A percentile compares a stretch with the other conserved stretches of the same genome.
Evolutionary conservation across 2,113 vertebrate species (phyloP).

Genomic region (Sus scrofa): T2T-Sscrofa CM000824.6:231468501-231469000

Average conservation of each 20-base stretch:
- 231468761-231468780: neutral
- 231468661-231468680: neutral
- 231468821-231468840: neutral
- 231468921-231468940: rapidly evolving
- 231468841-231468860: rapidly evolving
- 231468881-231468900: rapidly evolving
- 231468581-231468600: neutral
- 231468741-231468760: rapidly evolving
- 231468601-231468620: neutral
- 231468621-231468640: neutral
- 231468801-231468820: neutral
- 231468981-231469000: too few species aligned
- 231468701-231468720: neutral
- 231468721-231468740: neutral
- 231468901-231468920: rapidly evolving
- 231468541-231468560: neutral
- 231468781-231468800: neutral
- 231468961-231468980: neutral
- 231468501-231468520: rapidly evolving
- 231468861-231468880: rapidly evolving
- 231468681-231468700: neutral
- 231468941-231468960: rapidly evolving
- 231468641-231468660: neutral
- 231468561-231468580: rapidly evolving
- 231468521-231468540: neutral